Conservation (phyloP, 2,113 vertebrate genomes). For the Emydocephalus ijimae region DNA sequence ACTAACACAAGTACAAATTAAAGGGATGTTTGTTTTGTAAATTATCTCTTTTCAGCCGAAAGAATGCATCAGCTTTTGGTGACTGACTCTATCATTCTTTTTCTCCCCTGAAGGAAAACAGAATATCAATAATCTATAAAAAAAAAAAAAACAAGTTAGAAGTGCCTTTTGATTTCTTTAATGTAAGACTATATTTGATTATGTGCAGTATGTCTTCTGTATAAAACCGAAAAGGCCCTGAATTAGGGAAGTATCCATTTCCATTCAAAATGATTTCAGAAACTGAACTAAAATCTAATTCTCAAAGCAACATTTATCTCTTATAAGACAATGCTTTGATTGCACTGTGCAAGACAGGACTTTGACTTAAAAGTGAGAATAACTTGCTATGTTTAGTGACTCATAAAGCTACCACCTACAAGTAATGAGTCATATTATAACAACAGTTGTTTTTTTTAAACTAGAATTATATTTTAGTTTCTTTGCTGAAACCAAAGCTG, state of each 20-base stretch:
- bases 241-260: background rate
- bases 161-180: background rate
- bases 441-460: background rate
- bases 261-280: background rate
- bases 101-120: background rate
- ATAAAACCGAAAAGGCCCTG: background rate
- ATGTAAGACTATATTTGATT: background rate
- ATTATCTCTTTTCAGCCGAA: background rate
- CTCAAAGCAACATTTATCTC: background rate
- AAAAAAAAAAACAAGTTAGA: background rate
- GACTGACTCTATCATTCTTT: background rate
- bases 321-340: background rate
- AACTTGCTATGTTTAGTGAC: background rate
- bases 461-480: background rate
- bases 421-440: constrained; percentile 19
- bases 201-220: background rate
- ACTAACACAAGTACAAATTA: background rate
- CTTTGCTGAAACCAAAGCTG: background rate
- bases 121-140: background rate
- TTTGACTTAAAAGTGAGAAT: background rate
- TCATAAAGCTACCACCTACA: constrained; percentile 23
- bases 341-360: background rate
- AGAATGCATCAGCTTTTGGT: background rate
- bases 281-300: background rate
- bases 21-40: background rate